phyloP scores from a whole-genome alignment of 23 tunicate species.

The Halocynthia roretzi region DNA sequence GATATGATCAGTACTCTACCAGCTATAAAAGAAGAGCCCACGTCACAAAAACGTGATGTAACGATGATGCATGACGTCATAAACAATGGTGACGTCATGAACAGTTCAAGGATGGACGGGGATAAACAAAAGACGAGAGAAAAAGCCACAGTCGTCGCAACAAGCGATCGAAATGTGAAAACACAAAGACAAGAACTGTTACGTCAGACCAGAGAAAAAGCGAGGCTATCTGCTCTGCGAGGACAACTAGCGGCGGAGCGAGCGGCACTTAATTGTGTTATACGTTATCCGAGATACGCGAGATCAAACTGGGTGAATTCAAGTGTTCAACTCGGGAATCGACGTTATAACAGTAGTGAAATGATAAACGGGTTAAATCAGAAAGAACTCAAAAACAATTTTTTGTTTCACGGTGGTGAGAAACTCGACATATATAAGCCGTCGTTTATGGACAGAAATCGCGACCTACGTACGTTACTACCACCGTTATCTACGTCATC shows the following conservation, averaged over 20 bases:
- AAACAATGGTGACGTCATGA: too few species aligned
- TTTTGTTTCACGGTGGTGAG: neutral
- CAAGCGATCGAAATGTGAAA: too few species aligned
- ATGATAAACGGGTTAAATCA: neutral
- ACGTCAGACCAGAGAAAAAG: neutral
- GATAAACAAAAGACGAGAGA: too few species aligned
- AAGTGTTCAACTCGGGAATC: neutral
- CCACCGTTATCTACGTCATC: slow-evolving; percentile 4
- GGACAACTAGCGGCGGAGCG: slow-evolving; percentile 4
- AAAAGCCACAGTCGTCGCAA: too few species aligned
- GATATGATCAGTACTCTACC: too few species aligned
- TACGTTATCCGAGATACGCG: neutral
- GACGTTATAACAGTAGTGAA: neutral
- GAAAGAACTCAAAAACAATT: neutral
- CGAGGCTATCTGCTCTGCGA: neutral
- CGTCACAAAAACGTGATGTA: too few species aligned
- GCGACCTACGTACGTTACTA: neutral
- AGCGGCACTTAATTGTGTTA: neutral
- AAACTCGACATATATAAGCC: neutral
- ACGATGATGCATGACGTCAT: too few species aligned
- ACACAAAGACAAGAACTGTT: too few species aligned
- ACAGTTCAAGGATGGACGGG: too few species aligned
- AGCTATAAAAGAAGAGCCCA: too few species aligned
- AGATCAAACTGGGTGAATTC: neutral
- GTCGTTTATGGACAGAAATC: neutral